Percentiles rank a stretch among this genome's conserved stretches.
phyloP scores from a whole-genome alignment of 2,113 vertebrate species.

The Cathartes aura region DNA sequence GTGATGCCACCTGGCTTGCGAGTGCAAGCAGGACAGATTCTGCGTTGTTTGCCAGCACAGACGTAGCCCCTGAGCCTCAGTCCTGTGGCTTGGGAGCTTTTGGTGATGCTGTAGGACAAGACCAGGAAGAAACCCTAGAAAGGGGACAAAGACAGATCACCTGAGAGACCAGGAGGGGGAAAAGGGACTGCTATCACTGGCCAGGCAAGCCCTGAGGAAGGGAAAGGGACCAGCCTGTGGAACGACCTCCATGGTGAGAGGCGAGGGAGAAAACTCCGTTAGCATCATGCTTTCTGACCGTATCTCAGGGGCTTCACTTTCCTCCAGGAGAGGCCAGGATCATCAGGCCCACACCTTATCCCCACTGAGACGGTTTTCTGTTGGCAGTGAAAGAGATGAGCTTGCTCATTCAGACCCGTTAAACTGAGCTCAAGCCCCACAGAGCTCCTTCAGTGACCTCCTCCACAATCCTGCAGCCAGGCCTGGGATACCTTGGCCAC shows the following conservation, averaged over 20 bases:
- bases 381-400: background rate
- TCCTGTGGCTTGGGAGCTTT: background rate
- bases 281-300: background rate
- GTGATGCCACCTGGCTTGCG: background rate
- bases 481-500: background rate
- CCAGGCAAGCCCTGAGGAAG: background rate
- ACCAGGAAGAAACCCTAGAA: background rate
- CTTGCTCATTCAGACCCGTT: accelerated
- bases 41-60: background rate
- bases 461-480: background rate
- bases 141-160: background rate
- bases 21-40: background rate
- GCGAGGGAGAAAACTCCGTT: background rate
- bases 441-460: background rate
- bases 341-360: background rate
- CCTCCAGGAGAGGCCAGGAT: background rate
- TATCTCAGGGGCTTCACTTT: background rate
- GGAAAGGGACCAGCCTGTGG: background rate
- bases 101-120: background rate
- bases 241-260: background rate
- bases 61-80: background rate
- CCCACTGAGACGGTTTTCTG: background rate
- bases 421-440: background rate
- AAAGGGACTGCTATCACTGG: background rate
- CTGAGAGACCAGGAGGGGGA: background rate